Evolutionary conservation across 2,797 vertebrate genomes (phyloP).

Genomic region (Pangasius krempfi): DNA sequence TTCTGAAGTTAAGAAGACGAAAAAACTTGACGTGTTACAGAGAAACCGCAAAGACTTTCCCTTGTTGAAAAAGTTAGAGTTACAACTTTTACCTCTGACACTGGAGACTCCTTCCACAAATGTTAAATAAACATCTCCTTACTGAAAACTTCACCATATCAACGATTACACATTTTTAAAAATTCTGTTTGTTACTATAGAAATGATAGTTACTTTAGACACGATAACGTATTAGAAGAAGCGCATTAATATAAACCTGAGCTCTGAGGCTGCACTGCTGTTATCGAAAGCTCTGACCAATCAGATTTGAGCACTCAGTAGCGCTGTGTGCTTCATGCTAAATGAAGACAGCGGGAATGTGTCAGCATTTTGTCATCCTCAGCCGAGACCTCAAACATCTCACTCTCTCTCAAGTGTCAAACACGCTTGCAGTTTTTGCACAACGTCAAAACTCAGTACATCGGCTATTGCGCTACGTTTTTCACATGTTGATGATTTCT

Average conservation of each 20-base stretch:
- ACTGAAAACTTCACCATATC: not conserved
- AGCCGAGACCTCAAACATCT: not conserved
- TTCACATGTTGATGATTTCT: not conserved
- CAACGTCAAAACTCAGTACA: not conserved
- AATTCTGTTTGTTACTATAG: not conserved
- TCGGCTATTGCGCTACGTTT: not conserved
- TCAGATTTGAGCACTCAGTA: not conserved
- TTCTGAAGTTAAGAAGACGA: not conserved
- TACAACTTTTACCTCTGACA: not conserved
- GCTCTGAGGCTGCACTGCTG: not conserved
- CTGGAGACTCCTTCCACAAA: not conserved
- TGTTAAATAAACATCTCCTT: not conserved
- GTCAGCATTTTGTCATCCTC: constrained; percentile 6
- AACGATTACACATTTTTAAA: no score
- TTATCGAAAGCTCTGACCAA: not conserved
- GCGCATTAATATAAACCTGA: not conserved
- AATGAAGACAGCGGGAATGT: not conserved
- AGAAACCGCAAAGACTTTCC: not conserved
- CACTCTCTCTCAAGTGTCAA: not conserved
- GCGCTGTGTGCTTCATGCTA: not conserved
- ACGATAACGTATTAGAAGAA: not conserved
- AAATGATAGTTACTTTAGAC: not conserved
- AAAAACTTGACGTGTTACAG: not conserved
- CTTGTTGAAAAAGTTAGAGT: not conserved
- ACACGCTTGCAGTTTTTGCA: not conserved